A percentile compares a stretch with the other conserved stretches of the same genome.
Conservation (phyloP, 2,113 vertebrate genomes). For the Sorex fumeus region DNA sequence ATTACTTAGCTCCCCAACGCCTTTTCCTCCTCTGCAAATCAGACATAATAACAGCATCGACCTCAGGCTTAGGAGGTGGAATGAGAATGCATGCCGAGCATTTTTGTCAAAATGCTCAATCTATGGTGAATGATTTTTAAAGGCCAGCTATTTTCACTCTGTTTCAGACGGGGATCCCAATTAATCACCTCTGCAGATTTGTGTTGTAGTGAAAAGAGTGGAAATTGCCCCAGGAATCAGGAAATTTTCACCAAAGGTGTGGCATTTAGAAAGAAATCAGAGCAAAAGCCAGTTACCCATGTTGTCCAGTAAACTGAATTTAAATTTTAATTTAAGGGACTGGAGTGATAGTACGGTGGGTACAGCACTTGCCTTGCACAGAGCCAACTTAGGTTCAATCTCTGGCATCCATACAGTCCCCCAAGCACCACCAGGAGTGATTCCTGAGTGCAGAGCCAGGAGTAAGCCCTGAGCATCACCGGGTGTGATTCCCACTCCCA, state of each 20-base stretch:
- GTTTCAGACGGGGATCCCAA: no score
- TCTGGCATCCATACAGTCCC: no score
- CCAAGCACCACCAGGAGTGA: no score
- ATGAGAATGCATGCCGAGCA: not conserved
- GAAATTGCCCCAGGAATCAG: not conserved
- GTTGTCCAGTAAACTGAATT: conserved; percentile 41
- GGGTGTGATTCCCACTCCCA: no score
- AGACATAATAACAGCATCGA: not conserved
- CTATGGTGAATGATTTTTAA: not conserved
- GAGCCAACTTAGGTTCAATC: no score
- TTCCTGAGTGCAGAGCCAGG: no score
- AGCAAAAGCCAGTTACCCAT: conserved; percentile 24
- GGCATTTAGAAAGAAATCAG: conserved; percentile 24
- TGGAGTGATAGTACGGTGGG: no score
- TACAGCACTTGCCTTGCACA: no score
- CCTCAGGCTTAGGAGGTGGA: not conserved
- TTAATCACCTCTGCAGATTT: no score
- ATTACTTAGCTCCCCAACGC: conserved; percentile 29
- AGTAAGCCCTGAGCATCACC: no score
- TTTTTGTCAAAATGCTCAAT: conserved; percentile 8
- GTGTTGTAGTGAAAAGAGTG: conserved; percentile 40
- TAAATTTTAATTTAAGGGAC: conserved; percentile 5
- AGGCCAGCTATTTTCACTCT: no score
- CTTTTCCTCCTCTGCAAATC: conserved; percentile 1
- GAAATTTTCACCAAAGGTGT: conserved; percentile 30